phyloP scores from a whole-genome alignment of 2,797 vertebrate species.

The Xyrichtys novacula region DNA sequence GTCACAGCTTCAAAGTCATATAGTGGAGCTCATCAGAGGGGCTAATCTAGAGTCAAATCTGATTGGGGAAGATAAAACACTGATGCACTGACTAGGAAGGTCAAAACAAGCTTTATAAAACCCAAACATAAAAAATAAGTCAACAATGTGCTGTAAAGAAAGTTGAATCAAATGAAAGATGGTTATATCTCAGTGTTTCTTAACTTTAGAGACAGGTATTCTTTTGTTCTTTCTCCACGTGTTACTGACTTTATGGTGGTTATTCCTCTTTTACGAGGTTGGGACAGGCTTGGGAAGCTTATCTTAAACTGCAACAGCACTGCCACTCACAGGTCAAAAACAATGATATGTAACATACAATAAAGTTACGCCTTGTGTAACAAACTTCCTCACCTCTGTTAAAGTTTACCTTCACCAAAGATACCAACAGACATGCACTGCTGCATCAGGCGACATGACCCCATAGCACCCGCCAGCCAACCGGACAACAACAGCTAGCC shows the following conservation, averaged over 20 bases:
- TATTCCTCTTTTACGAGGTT: constrained; percentile 32
- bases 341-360: neutral
- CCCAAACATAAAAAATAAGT: neutral
- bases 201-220: neutral
- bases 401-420: constrained; percentile 16
- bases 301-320: constrained; percentile 52
- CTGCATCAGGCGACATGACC: constrained; percentile 1
- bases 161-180: neutral
- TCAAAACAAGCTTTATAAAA: constrained; percentile 41
- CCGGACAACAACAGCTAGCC: constrained; percentile 10
- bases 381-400: neutral
- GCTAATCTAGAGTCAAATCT: constrained; percentile 31
- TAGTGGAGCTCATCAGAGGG: neutral
- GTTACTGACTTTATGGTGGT: constrained; percentile 19
- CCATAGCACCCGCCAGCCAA: constrained; percentile 4
- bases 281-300: constrained; percentile 7
- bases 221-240: neutral
- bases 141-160: constrained; percentile 6
- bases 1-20: neutral
- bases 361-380: neutral
- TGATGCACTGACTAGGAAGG: neutral
- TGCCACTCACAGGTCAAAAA: neutral
- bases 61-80: constrained; percentile 12
- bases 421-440: neutral
- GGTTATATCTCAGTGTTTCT: neutral